Base-by-base conservation (phyloP, 2,797 vertebrate genomes). In the Tenualosa ilisha region DNA sequence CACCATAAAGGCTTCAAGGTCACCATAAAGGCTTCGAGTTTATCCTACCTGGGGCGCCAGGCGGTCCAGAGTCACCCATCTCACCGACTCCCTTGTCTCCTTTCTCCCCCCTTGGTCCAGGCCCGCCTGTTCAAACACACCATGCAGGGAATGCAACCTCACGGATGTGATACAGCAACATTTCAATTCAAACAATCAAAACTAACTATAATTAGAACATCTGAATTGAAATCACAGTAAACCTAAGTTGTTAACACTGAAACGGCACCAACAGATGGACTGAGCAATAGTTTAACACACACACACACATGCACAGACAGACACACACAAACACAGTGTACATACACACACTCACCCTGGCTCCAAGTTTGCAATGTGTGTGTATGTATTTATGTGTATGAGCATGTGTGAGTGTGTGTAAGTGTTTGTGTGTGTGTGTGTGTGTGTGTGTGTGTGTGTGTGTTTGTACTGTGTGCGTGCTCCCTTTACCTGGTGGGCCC, bases 41-140 rank as follows among this genome's bases (percentile, higher is more conserved):
- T 53, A 51, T 84, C 85, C 93, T 93, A 99, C 98, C 98, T 95
- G 96, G 97, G 86, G 96, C 93, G 26, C 98, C 98, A 0, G 97
- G 98, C 13, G 96, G 95, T 85, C 98, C 98, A 0, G 89, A 90
- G 88, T 99, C 98, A 91, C 98, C 98, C 95, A 97, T 96, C 53
- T 97, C 88, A 82, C 98, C 98, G 40, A 97, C 37, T 0, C 98
- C 98, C 82, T 94, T 97, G 86, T 97, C 97, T 81, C 98, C 98
- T 72, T 96, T 99, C 86, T 97, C 96, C 88, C 98, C 98, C 40
- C 94, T 90, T 83, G 94, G 91, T 0, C 98, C 98, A 0, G 94
- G 96, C 26, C 95, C 92, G 84, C 98, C 98, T 99, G 90, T 17
- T 82, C 13, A 40, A 46, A 63, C n/a, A 26, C 63, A 49, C 31